Base-by-base conservation (phyloP, 1,140 invertebrate genomes). In the Anthonomus grandis region DNA sequence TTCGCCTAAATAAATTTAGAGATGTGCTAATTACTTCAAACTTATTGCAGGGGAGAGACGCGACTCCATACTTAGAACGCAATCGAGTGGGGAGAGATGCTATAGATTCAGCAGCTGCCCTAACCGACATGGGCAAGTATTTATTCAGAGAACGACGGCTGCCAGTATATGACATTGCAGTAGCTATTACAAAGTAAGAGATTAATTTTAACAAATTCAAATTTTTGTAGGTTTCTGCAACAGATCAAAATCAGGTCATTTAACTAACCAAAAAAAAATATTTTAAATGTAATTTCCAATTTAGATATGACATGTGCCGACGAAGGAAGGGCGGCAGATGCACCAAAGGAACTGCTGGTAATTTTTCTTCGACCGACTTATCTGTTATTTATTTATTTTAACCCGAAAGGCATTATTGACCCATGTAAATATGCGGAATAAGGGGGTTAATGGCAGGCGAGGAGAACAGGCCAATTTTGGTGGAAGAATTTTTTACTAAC, bases 41-140 rank as follows among this genome's bases (percentile, higher is more conserved):
- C n/a, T n/a, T n/a, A 15, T 56, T 68, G 39, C 41, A 95, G 92
- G 93, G 92, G 67, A 81, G 92, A 69, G 93, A 96, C 78, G 93
- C 93, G 44, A 96, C 93, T 23, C 93, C 93, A 49, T 95, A 96
- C 76, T 78, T 95, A 69, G 93, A 96, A 77, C 81, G 89, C 67
- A 96, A 96, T 77, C 83, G 93, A 51, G 90, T 95, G 19, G 92
- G 92, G 55, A 80, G 91, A 37, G 93, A 96, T 75, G 93, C 93
- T 22, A 93, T 96, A 25, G 93, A 96, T 74, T 94, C 92, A 4
- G 93, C 93, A 18, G 91, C 91, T 38, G 93, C 93, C 37, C 79
- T 95, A 27, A 95, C 93, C 45, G 93, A 95, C 76, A 93, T 96
- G 91, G 93, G 93, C 70, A 95, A 95, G 83, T 96, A 96, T 81